These are phyloP conservation scores for Siphamia tubifer DNA, from an alignment of 2,113 vertebrate species.

Conservation along the genomic window DNA sequence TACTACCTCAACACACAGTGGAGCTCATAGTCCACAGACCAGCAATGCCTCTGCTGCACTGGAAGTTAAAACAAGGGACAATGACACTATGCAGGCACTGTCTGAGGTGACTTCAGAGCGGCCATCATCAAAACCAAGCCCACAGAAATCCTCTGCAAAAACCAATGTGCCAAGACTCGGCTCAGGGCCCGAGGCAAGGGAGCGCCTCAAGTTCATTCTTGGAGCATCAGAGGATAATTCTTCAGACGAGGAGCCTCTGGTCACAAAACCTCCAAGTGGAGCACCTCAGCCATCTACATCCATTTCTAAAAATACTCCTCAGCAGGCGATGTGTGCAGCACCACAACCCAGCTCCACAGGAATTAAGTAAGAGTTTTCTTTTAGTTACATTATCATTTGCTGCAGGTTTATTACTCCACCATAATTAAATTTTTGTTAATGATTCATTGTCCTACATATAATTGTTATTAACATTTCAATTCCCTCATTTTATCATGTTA, in stretches of 20 bases:
- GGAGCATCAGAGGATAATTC: conserved; percentile 89
- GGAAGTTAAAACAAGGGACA: neutral
- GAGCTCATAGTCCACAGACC: neutral
- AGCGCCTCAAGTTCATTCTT: conserved; percentile 84
- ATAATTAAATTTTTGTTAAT: too few species aligned
- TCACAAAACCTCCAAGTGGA: conserved; percentile 43
- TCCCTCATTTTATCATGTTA: too few species aligned
- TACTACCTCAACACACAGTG: conserved; percentile 17
- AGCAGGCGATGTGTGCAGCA: neutral
- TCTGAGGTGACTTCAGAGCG: neutral
- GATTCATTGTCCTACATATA: too few species aligned
- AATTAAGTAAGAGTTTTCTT: conserved; percentile 76
- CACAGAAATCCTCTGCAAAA: neutral
- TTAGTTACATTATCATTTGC: neutral
- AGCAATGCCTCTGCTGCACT: neutral
- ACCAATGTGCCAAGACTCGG: conserved; percentile 40
- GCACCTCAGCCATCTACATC: conserved; percentile 3
- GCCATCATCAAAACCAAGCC: neutral
- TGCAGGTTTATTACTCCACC: neutral
- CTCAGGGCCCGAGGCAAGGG: conserved; percentile 48
- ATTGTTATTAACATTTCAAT: too few species aligned
- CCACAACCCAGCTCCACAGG: conserved; percentile 10
- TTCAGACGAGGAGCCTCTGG: conserved; percentile 80
- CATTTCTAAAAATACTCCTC: neutral
- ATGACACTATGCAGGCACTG: neutral